These are phyloP conservation scores for Tragelaphus scriptus DNA, from an alignment of 2,113 vertebrate species.

Conservation along the genomic window DNA sequence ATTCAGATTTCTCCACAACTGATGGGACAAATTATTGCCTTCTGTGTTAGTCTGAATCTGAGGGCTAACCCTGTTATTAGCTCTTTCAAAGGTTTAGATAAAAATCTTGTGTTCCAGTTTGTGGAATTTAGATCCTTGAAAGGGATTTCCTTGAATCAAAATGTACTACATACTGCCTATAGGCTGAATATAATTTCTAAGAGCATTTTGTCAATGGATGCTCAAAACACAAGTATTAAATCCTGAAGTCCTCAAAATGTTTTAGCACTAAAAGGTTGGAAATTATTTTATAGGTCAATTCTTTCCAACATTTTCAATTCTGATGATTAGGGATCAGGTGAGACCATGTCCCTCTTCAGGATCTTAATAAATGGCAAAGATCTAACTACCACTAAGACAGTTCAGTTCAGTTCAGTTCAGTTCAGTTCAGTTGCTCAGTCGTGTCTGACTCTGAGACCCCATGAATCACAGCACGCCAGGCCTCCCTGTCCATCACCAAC, in stretches of 20 bases:
- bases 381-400: background rate
- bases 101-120: background rate
- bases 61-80: background rate
- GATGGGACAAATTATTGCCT: background rate
- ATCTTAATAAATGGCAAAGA: background rate
- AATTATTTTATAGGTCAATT: background rate
- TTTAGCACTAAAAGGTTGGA: conserved; percentile 7
- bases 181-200: background rate
- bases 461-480: no score
- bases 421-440: no score
- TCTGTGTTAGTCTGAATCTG: background rate
- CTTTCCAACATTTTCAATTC: conserved; percentile 26
- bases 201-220: background rate
- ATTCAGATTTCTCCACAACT: background rate
- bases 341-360: background rate
- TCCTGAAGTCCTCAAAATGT: background rate
- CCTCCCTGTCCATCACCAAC: background rate
- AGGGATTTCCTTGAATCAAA: background rate
- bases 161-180: background rate
- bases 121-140: background rate
- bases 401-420: no score
- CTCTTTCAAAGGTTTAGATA: background rate
- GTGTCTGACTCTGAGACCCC: no score
- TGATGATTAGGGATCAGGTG: background rate
- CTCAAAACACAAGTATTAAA: background rate